Evolutionary conservation across 2,888 invertebrate species (phyloP), one percentile per base, ranked within the genome.

Genomic region (Pediacus dermestoides): DNA sequence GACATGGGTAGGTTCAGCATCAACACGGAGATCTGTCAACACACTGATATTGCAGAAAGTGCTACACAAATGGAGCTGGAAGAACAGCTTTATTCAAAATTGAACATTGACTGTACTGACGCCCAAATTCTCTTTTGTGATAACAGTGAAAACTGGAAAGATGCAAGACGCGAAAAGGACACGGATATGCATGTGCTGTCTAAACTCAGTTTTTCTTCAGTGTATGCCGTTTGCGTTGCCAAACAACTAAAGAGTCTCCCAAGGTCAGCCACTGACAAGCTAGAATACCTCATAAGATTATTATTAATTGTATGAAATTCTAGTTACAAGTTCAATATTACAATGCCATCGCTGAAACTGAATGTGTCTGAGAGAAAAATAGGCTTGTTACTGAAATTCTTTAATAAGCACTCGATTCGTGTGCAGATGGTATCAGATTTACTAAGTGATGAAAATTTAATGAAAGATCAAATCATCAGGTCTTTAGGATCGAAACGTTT

Each of bases 21-120:
- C 4, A 79, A 76, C 52, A 86, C 85, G 8, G 88, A 89, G 60
- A 67, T 88, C 33, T 87, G 87, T 59, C 80, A 83, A 1, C 68
- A 74, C 1, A 78, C 80, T 45, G 68, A 80, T 32, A 75, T 79
- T 6, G 66, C 84, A 1, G 87, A 88, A 63, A 83, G 85, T 56
- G 82, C 83, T 0, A 88, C 88, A 0, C 81, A 84, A 55, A 87
- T 87, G 78, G 88, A 89, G 69, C 65, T 88, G 36, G 88, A 89
- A 57, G 86, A 88, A 60, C 74, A 82, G 30, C 70, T 88, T 4
- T 90, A 88, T 55, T 88, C 88, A 47, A 74, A 88, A 49, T 73
- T 87, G 32, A 80, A 82, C 44, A 73, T 87, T 1, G 81, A 80
- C 44, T 78, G 85, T 48, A 77, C 77, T 8, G 81, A 80, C 37